Conservation (phyloP, 2,888 invertebrate species). For the Apamea monoglypha region DNA sequence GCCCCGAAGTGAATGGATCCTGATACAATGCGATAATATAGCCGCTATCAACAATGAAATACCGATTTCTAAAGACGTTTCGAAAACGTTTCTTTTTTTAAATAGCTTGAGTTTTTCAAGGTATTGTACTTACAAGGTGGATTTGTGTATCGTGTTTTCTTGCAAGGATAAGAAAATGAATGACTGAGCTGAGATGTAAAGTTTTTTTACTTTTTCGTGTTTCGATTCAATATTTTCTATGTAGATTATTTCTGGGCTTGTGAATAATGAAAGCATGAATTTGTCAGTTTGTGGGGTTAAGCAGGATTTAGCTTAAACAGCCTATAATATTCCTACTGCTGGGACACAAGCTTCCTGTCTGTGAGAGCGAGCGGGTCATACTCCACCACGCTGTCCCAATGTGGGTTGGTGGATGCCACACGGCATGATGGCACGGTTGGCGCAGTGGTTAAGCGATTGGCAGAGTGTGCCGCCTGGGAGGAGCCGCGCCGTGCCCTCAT, state of each 20-base stretch:
- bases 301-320: no score
- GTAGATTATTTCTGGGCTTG: not conserved
- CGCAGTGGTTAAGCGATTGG: no score
- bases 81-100: conserved; percentile 18
- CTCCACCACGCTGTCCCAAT: no score
- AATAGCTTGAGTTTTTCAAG: not conserved
- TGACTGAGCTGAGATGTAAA: conserved; percentile 10
- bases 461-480: no score
- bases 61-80: conserved; percentile 23
- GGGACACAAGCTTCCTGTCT: no score
- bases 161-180: not conserved
- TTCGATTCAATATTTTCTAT: not conserved
- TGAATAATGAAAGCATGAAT: not conserved
- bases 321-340: no score
- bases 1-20: conserved; percentile 33
- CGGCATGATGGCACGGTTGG: no score
- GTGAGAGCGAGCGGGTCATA: no score
- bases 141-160: conserved; percentile 15
- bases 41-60: conserved; percentile 38
- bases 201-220: not conserved
- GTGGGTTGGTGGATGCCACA: no score
- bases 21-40: conserved; percentile 38
- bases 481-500: no score
- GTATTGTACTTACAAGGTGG: conserved; percentile 1
- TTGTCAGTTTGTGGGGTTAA: no score